Evolutionary conservation across 30 jellyfish, hydroid and myxozoan species (phyloP).

Genomic region (Sanderia malayensis): DNA sequence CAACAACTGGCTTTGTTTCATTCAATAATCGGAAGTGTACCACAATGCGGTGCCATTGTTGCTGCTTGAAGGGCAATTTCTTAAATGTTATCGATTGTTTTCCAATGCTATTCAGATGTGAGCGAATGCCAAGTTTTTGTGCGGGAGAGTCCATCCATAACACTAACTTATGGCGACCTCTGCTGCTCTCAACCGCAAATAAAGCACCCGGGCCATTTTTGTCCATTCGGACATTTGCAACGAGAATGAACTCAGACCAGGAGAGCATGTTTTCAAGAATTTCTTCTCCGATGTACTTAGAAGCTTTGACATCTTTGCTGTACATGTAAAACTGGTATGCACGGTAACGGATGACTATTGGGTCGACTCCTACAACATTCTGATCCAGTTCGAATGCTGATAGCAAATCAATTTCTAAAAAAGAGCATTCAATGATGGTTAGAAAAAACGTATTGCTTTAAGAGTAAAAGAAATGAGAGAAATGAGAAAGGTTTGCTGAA

Average conservation of each 20-base stretch:
- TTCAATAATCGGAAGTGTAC: slow-evolving; percentile 60
- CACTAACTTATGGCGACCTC: slow-evolving; percentile 65
- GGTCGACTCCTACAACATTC: slow-evolving; percentile 77
- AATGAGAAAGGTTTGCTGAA: too few relatives aligned
- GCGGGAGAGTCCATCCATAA: slow-evolving; percentile 81
- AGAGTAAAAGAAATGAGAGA: too few relatives aligned
- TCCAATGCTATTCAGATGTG: slow-evolving; percentile 58
- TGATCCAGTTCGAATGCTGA: slow-evolving; percentile 86
- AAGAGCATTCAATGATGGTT: too few relatives aligned
- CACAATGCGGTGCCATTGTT: slow-evolving; percentile 88
- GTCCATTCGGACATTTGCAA: slow-evolving; percentile 82
- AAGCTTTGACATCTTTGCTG: slow-evolving; percentile 83
- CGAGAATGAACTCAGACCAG: slow-evolving; percentile 75
- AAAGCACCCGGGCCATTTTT: slow-evolving; percentile 81
- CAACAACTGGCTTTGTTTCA: slow-evolving; percentile 64
- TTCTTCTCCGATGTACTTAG: slow-evolving; percentile 57
- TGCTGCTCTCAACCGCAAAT: slow-evolving; percentile 67
- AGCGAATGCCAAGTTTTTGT: slow-evolving; percentile 82
- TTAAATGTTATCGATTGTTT: slow-evolving; percentile 58
- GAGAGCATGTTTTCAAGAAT: slow-evolving; percentile 62
- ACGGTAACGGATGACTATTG: slow-evolving; percentile 72
- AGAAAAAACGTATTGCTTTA: too few relatives aligned
- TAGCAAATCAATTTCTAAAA: slow-evolving; percentile 79
- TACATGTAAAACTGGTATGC: slow-evolving; percentile 92
- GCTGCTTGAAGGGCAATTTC: slow-evolving; percentile 78